These are phyloP conservation scores for Alcedo atthis DNA, from an alignment of 2,797 vertebrate species.

Conservation along the genomic window DNA sequence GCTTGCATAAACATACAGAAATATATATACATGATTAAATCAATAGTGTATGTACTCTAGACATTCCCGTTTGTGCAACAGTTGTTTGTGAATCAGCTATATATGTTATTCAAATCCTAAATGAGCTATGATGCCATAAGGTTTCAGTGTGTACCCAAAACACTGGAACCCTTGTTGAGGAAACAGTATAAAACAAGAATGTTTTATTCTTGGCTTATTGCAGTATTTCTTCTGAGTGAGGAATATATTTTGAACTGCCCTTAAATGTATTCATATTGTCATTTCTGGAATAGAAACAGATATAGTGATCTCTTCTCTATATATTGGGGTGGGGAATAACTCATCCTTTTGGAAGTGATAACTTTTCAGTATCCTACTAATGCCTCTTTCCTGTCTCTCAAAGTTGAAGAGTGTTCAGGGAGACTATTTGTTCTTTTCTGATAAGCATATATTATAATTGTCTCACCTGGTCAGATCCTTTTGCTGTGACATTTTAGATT, in stretches of 20 bases:
- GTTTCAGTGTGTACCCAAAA: not conserved
- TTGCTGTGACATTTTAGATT: not conserved
- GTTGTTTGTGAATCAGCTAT: constrained; percentile 5
- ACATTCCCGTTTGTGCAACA: not conserved
- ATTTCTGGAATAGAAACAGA: not conserved
- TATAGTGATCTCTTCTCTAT: not conserved
- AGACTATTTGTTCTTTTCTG: not conserved
- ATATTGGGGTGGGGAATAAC: not conserved
- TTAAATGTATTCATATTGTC: not conserved
- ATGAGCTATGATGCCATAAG: not conserved
- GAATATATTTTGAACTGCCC: not conserved
- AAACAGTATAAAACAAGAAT: constrained; percentile 2
- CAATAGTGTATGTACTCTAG: not conserved
- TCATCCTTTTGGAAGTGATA: not conserved
- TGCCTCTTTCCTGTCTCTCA: not conserved
- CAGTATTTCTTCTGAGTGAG: not conserved
- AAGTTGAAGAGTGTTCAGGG: not conserved
- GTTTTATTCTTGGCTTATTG: not conserved
- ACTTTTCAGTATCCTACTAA: not conserved
- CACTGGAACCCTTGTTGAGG: not conserved
- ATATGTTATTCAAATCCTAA: not conserved
- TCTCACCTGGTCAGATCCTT: not conserved
- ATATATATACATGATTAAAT: constrained; percentile 7
- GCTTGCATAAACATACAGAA: not conserved
- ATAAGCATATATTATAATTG: not conserved